Percentiles rank a stretch among this genome's conserved stretches.
Conservation (phyloP, 2,797 vertebrate species). For the Crax fasciolata region DNA sequence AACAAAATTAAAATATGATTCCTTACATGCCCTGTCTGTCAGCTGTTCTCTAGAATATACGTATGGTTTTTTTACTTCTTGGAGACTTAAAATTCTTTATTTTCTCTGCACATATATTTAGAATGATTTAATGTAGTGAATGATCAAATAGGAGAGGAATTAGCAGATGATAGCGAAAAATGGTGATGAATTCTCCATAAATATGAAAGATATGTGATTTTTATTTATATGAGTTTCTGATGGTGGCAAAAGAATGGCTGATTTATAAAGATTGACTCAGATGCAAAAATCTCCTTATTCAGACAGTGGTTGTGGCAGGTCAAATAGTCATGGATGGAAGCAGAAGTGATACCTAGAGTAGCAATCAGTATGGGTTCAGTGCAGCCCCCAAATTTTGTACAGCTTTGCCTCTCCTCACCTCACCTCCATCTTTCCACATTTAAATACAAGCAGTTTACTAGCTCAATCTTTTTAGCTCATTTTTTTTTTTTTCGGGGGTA, state of each 20-base stretch:
- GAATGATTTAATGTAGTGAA: background rate
- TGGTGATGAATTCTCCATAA: background rate
- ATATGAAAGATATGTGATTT: background rate
- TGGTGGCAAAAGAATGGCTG: background rate
- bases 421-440: background rate
- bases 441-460: background rate
- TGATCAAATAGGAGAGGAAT: background rate
- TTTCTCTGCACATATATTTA: background rate
- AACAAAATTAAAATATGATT: conserved; percentile 48
- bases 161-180: background rate
- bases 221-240: background rate
- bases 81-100: background rate
- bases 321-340: background rate
- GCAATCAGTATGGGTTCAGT: accelerated
- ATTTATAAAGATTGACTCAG: background rate
- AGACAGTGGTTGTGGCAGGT: background rate
- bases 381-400: background rate
- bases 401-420: background rate
- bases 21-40: conserved; percentile 3
- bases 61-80: background rate
- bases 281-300: background rate
- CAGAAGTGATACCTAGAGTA: background rate
- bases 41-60: background rate
- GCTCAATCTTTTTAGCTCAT: background rate
- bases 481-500: background rate